Evolutionary conservation across 2,888 invertebrate species (phyloP).

Genomic region (Autographa pulchrina): DNA sequence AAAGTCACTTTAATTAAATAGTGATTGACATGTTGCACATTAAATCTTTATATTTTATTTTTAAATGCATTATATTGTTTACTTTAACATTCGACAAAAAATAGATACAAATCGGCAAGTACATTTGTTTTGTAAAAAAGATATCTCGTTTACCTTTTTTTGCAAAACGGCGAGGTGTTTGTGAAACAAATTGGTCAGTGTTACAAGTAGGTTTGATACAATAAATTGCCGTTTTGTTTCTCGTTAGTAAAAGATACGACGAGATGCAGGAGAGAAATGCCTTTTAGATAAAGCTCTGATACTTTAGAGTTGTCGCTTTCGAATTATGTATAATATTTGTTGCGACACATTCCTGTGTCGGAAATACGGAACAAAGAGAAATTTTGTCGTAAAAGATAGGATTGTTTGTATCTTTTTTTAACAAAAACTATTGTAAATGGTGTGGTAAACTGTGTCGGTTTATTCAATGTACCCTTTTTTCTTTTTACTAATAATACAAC

Average conservation of each 20-base stretch:
- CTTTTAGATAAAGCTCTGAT: conserved; percentile 53
- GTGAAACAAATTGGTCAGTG: conserved; percentile 42
- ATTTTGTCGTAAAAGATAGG: neutral
- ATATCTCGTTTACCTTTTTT: neutral
- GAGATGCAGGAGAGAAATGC: conserved; percentile 43
- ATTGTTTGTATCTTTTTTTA: neutral
- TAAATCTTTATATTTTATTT: conserved; percentile 18
- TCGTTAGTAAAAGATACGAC: conserved; percentile 56
- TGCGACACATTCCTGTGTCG: conserved; percentile 22
- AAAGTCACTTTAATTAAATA: conserved; percentile 31
- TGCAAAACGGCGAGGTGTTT: conserved; percentile 7
- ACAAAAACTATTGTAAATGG: neutral
- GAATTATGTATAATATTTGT: conserved; percentile 47
- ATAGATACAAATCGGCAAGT: neutral
- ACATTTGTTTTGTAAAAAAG: neutral
- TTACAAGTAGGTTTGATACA: conserved; percentile 39
- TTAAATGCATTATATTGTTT: conserved; percentile 8
- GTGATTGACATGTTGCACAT: conserved; percentile 52
- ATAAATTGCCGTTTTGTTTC: conserved; percentile 48
- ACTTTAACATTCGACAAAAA: neutral
- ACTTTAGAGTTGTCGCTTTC: conserved; percentile 33
- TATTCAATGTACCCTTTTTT: neutral
- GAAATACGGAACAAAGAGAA: conserved; percentile 28
- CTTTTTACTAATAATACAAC: conserved; percentile 4
- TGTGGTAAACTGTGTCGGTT: neutral